A percentile compares a stretch with the other conserved stretches of the same genome.
Evolutionary conservation across 2,888 invertebrate species (phyloP).

Genomic region (Athripsodes cinereus): DNA sequence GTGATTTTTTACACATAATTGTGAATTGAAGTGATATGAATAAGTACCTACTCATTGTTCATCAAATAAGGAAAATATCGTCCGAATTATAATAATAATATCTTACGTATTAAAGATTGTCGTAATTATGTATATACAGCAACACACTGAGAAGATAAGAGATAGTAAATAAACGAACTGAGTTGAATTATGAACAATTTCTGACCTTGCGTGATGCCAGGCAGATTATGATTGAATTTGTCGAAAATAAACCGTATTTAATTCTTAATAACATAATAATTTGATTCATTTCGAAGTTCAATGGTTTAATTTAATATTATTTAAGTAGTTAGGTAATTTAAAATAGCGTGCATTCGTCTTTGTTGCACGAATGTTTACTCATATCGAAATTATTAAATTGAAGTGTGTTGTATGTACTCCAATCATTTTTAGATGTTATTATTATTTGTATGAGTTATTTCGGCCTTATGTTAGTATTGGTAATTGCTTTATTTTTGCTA

Average conservation of each 20-base stretch:
- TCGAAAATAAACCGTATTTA: background rate
- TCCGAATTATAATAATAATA: too few species aligned
- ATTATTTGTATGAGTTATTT: background rate
- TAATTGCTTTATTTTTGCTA: background rate
- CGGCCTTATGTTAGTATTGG: too few species aligned
- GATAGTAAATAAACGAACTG: background rate
- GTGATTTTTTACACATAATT: too few species aligned
- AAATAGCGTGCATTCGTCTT: background rate
- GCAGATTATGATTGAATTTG: conserved; percentile 1
- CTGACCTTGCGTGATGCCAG: background rate
- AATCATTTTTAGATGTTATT: background rate
- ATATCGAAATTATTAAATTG: background rate
- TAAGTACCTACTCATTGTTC: too few species aligned
- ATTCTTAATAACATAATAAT: conserved; percentile 2
- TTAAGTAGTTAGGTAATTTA: background rate
- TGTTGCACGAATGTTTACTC: background rate
- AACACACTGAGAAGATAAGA: background rate
- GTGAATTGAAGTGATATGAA: too few species aligned
- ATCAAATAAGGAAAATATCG: too few species aligned
- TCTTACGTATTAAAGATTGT: too few species aligned
- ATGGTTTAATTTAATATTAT: background rate
- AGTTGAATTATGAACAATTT: background rate
- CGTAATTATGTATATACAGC: too few species aligned
- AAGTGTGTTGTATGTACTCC: too few species aligned
- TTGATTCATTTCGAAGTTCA: background rate